phyloP scores from a whole-genome alignment of 2,113 vertebrate species.

The Leiothrix lutea region DNA sequence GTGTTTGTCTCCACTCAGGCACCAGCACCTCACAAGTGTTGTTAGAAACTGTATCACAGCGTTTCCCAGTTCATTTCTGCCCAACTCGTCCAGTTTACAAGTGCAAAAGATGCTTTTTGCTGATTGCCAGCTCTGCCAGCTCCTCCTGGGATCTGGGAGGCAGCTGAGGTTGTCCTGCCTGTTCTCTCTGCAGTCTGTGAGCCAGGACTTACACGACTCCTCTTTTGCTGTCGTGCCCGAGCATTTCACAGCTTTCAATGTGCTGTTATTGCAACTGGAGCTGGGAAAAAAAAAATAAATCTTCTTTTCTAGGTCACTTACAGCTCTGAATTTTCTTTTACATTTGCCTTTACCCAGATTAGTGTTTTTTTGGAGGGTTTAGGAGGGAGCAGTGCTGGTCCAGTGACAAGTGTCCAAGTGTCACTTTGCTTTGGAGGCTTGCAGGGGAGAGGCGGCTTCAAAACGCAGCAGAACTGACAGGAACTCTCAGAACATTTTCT shows the following conservation, averaged over 20 bases:
- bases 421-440: conserved; percentile 10
- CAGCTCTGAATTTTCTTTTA: not conserved
- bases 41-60: not conserved
- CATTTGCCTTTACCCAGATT: not conserved
- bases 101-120: not conserved
- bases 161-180: not conserved
- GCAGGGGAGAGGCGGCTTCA: not conserved
- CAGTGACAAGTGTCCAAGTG: not conserved
- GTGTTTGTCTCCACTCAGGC: not conserved
- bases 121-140: not conserved
- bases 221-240: not conserved
- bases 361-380: not conserved
- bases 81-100: not conserved
- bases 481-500: not conserved
- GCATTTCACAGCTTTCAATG: not conserved
- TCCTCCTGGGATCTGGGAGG: not conserved
- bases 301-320: conserved; percentile 48
- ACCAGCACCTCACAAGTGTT: not conserved
- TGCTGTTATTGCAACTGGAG: not conserved
- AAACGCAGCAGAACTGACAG: conserved; percentile 25
- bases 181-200: not conserved
- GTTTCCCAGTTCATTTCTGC: not conserved
- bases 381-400: not conserved
- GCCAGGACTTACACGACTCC: not conserved
- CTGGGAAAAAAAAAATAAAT: not conserved